These are phyloP conservation scores for Eupelmus urozonus DNA, from an alignment of 2,888 invertebrate genomes.

Conservation along the genomic window DNA sequence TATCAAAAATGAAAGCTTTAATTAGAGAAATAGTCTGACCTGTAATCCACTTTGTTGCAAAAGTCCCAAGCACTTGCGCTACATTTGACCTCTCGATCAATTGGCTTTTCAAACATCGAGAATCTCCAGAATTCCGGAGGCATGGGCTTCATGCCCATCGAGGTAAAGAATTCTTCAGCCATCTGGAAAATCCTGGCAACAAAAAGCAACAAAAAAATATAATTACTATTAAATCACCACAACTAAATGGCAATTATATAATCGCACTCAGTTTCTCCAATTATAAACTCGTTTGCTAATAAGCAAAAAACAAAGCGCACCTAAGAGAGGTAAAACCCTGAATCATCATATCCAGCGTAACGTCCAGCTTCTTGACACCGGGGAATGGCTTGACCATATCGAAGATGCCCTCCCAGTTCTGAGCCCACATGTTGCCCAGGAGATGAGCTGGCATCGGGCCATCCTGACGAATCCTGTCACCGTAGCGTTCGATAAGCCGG, in stretches of 20 bases:
- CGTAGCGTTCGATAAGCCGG: slow-evolving; percentile 83
- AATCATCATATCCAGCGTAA: slow-evolving; percentile 87
- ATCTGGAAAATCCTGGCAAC: slow-evolving; percentile 91
- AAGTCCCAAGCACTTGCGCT: slow-evolving; percentile 92
- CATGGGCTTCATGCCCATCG: slow-evolving; percentile 88
- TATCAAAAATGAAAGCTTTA: no score
- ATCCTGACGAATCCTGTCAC: slow-evolving; percentile 81
- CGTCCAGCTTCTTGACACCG: slow-evolving; percentile 84
- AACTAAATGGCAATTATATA: not conserved
- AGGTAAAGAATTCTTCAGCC: slow-evolving; percentile 90
- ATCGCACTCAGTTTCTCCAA: no score
- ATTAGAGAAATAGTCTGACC: slow-evolving; percentile 81
- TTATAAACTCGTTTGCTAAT: no score
- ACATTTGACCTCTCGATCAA: slow-evolving; percentile 85
- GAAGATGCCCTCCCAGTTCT: slow-evolving; percentile 88
- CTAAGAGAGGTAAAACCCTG: slow-evolving; percentile 86
- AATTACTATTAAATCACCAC: slow-evolving; percentile 9
- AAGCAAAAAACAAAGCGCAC: slow-evolving; percentile 71
- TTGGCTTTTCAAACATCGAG: slow-evolving; percentile 88
- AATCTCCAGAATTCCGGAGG: slow-evolving; percentile 91
- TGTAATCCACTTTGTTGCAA: slow-evolving; percentile 89
- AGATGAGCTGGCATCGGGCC: slow-evolving; percentile 92
- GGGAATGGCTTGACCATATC: slow-evolving; percentile 88
- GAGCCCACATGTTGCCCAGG: slow-evolving; percentile 91
- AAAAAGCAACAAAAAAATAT: no score